Evolutionary conservation across 1,140 invertebrate genomes (phyloP).

Genomic region (Brachionus calyciflorus): DNA sequence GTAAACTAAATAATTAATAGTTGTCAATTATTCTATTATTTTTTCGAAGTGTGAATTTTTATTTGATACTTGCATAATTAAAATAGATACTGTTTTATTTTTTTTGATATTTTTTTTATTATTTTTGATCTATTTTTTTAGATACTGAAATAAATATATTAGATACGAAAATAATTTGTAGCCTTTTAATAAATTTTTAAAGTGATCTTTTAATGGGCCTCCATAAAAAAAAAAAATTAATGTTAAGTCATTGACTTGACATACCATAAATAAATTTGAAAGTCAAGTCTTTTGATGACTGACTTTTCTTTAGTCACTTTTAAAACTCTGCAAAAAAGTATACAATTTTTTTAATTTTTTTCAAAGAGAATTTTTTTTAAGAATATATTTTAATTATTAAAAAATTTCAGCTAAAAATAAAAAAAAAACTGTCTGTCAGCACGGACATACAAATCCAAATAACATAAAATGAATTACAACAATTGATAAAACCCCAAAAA

Average conservation of each 20-base stretch:
- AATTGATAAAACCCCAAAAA: conserved; percentile 37
- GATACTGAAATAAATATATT: not conserved
- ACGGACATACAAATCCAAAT: conserved; percentile 26
- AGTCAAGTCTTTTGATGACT: no score
- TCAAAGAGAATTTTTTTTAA: no score
- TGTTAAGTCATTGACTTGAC: no score
- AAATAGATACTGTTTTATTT: not conserved
- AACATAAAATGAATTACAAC: conserved; percentile 43
- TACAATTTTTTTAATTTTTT: no score
- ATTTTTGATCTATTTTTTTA: not conserved
- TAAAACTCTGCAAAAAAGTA: not conserved
- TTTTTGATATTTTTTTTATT: not conserved
- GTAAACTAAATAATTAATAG: not conserved
- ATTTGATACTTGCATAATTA: no score
- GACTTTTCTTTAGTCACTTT: not conserved
- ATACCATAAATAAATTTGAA: no score
- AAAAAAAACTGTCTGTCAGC: not conserved
- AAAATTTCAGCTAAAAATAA: not conserved
- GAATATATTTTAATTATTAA: no score
- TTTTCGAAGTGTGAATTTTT: not conserved
- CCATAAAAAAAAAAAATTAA: no score
- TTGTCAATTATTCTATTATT: not conserved
- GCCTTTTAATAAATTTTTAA: no score
- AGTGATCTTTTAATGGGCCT: no score
- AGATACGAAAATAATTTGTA: not conserved